These are phyloP conservation scores for Podiceps cristatus DNA, from an alignment of 2,113 vertebrate genomes.

Conservation along the genomic window DNA sequence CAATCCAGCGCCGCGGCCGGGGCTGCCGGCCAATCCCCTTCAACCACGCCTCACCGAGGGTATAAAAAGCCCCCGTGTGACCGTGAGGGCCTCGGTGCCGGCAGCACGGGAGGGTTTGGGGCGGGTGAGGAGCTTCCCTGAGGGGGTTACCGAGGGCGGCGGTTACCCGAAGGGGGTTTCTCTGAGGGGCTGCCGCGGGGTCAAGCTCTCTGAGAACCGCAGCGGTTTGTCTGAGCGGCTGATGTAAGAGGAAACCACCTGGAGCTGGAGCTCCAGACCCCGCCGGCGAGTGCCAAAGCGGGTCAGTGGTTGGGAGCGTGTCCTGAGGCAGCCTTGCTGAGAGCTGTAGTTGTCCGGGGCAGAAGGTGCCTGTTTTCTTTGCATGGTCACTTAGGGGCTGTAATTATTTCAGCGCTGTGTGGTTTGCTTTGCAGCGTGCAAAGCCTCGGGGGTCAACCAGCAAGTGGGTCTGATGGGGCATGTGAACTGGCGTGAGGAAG, in stretches of 20 bases:
- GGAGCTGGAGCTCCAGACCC: not conserved
- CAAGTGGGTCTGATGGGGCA: too few relatives aligned
- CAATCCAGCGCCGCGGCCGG: too few relatives aligned
- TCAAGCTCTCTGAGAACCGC: not conserved
- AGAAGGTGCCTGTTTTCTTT: not conserved
- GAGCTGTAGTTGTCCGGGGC: accelerated
- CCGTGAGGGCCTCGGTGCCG: accelerated
- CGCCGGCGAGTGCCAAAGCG: not conserved
- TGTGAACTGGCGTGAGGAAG: not conserved
- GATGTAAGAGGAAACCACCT: not conserved
- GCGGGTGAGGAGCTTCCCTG: not conserved
- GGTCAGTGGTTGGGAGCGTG: not conserved
- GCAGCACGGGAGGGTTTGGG: accelerated
- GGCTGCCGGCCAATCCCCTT: not conserved
- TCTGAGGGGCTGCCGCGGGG: not conserved
- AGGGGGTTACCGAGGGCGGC: not conserved
- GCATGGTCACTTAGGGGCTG: not conserved
- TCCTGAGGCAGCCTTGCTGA: not conserved
- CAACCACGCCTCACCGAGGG: not conserved
- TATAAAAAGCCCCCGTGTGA: not conserved
- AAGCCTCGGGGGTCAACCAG: not conserved
- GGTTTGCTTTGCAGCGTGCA: not conserved
- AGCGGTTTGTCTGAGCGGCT: not conserved
- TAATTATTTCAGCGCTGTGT: not conserved
- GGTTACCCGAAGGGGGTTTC: not conserved